Evolutionary conservation across 2,113 vertebrate species (phyloP), one percentile per base, ranked within the genome.

Genomic region (Hypomesus transpacificus): DNA sequence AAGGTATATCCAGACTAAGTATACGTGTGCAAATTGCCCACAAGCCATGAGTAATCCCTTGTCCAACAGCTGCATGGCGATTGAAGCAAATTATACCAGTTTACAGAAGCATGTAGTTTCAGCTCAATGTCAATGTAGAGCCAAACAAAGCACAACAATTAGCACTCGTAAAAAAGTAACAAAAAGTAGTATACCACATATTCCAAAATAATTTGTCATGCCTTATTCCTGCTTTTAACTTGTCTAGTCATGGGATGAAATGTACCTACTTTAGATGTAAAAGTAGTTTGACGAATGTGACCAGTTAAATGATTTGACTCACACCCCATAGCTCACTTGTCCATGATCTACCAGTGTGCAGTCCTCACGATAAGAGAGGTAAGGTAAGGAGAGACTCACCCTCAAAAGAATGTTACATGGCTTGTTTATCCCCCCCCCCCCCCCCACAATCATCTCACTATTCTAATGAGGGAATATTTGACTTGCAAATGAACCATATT

Each of bases 401-500:
- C 31, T 34, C 31, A 34, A 34, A 6, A 34, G 3, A 34, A 34
- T 6, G 31, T 34, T 34, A 7, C 7, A 53, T 16, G 52, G 3
- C 8, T 3, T 14, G 52, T 18, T 16, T 14, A 28, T 63, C 18
- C 24, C 28, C 14, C 61, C 61, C 28, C n/a, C n/a, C n/a, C n/a
- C n/a, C n/a, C n/a, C n/a, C n/a, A n/a, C n/a, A 22, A 18, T 28
- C 14, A 17, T 34, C 28, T 39, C 14, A 17, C 61, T 17, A 63
- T 34, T 34, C 24, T 63, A 28, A 63, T 31, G 28, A 61, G 24
- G 14, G 3, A 17, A 13, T 6, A 63, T 80, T 78, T 75, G 24
- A 75, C 74, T 73, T 46, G 67, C 70, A 81, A 75, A 81, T 61
- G 14, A 75, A 57, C 71, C 53, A 63, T 16, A 1, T 14, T 8